Conservation (phyloP, 2,113 vertebrate species). For the Lamprologus sp. region DNA sequence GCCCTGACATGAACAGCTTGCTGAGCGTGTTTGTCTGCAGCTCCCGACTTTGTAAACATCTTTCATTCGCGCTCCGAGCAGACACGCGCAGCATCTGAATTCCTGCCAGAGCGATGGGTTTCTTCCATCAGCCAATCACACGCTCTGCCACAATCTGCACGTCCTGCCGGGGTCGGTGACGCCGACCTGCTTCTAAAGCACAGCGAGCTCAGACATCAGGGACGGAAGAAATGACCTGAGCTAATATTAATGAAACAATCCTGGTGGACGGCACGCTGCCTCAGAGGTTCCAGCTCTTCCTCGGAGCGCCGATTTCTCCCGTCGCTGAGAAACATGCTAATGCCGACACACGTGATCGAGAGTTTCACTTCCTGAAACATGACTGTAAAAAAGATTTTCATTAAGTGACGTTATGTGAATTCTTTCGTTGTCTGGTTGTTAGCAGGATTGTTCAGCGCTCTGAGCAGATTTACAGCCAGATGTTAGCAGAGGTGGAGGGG, state of each 20-base stretch:
- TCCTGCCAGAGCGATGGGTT: background rate
- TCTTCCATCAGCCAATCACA: background rate
- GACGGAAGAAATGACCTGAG: background rate
- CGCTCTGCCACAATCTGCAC: background rate
- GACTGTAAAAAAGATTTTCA: background rate
- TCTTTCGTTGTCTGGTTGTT: background rate
- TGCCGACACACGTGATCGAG: accelerated
- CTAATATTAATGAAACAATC: background rate
- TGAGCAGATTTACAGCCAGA: background rate
- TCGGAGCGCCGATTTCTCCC: background rate
- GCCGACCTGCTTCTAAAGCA: background rate
- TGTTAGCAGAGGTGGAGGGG: background rate
- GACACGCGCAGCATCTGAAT: background rate
- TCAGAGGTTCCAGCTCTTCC: background rate
- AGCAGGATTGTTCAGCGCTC: background rate
- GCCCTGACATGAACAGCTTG: background rate
- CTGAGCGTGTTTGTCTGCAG: background rate
- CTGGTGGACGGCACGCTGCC: background rate
- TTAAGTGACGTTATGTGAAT: background rate
- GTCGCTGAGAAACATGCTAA: accelerated
- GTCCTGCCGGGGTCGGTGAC: accelerated
- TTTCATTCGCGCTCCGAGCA: background rate
- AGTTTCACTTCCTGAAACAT: background rate
- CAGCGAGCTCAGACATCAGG: background rate
- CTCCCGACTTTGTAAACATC: background rate